These are phyloP conservation scores for Gobio gobio DNA, from an alignment of 2,113 vertebrate species.

Conservation along the genomic window DNA sequence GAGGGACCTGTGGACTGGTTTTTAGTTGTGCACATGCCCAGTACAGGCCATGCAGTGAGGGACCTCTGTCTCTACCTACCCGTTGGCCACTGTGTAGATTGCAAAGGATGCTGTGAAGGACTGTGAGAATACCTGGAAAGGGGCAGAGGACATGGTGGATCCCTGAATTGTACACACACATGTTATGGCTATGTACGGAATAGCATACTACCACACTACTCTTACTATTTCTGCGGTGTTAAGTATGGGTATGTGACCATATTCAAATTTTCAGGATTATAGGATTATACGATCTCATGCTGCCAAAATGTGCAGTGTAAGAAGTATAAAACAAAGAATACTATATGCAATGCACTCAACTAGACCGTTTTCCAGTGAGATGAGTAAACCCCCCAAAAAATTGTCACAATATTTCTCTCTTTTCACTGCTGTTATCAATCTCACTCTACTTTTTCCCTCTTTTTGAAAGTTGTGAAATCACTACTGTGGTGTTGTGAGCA, in stretches of 20 bases:
- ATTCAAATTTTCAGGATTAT: background rate
- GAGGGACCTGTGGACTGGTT: conserved; percentile 49
- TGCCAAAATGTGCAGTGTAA: background rate
- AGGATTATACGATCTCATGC: background rate
- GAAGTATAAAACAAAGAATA: background rate
- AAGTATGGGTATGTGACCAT: background rate
- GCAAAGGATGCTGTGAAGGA: conserved; percentile 83
- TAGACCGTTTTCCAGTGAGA: background rate
- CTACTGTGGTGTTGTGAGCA: too few relatives aligned
- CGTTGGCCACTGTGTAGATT: conserved; percentile 79
- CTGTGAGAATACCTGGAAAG: conserved; percentile 81
- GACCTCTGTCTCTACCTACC: conserved; percentile 76
- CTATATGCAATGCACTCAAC: background rate
- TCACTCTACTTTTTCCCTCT: too few relatives aligned
- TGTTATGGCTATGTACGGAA: background rate
- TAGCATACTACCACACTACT: conserved; percentile 23
- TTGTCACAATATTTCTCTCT: too few relatives aligned
- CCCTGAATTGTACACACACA: conserved; percentile 59
- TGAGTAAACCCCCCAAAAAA: too few relatives aligned
- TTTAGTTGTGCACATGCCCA: conserved; percentile 74
- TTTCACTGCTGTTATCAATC: too few relatives aligned
- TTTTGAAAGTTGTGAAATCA: too few relatives aligned
- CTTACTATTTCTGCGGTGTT: background rate
- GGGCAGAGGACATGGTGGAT: conserved; percentile 76
- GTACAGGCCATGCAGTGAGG: conserved; percentile 76